Base-by-base conservation (phyloP, 2,888 invertebrate genomes). In the Schizotus pectinicornis region DNA sequence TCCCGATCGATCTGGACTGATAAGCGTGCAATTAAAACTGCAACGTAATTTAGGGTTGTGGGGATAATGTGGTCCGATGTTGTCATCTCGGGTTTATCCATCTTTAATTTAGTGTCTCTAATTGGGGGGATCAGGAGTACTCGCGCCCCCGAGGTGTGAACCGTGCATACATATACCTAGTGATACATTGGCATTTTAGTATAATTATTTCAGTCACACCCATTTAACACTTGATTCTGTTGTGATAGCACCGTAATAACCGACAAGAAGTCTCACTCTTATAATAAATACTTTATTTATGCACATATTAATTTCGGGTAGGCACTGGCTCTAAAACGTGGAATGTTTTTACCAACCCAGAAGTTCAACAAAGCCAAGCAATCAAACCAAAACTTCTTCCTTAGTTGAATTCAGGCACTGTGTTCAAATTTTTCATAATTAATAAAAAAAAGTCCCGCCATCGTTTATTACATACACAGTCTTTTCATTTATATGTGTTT, bases 151-250 rank as follows among this genome's bases (percentile, higher is more conserved):
- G 71, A 77, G 77, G 77, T 76, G 77, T 70, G 74, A 76, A 75
- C 63, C 69, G 68, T 70, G 69, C 72, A 68, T 69, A 61, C 61
- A 62, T 59, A 62, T 59, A 65, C 62, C 43, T 65, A 65, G 71
- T 76, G 75, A 76, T 76, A 74, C 77, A 78, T 78, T 70, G 75
- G 74, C 75, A 75, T 79, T 77, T 77, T 77, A 79, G 74, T 75
- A 77, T 79, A 78, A 79, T 79, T 78, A 77, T 79, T 77, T 77
- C 75, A 74, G 76, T 74, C 70, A 75, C 78, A 73, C 77, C 78
- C 76, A 76, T 74, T 77, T 76, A 74, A 74, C 77, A 75, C 77
- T 72, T 67, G 77, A 77, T 77, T 68, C 67, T 62, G 64, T 65
- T 58, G 62, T 69, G 76, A 76, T 76, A 75, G 61, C 49, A 64